Percentiles rank a stretch among this genome's conserved stretches.
Conservation (phyloP, 1,140 invertebrate genomes). For the Ceratosolen solmsi region DNA sequence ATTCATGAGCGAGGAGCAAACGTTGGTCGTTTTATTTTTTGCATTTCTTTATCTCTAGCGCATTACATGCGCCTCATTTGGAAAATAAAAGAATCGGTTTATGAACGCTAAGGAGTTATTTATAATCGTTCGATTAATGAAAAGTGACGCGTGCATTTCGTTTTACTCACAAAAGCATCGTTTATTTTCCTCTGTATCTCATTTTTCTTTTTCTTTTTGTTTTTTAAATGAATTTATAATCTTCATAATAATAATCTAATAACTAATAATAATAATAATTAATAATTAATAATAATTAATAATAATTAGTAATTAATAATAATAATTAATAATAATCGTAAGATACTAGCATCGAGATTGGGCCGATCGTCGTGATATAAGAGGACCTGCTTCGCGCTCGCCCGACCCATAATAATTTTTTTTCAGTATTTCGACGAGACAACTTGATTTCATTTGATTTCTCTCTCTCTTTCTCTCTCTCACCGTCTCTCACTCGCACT, state of each 20-base stretch:
- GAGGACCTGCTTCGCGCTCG: slow-evolving; percentile 60
- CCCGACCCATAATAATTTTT: slow-evolving; percentile 44
- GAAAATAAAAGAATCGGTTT: slow-evolving; percentile 9
- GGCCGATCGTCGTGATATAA: slow-evolving; percentile 63
- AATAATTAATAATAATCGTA: slow-evolving; percentile 64
- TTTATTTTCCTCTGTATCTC: slow-evolving; percentile 72
- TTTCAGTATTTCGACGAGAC: slow-evolving; percentile 34
- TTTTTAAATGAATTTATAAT: slow-evolving; percentile 71
- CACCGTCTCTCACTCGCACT: slow-evolving; percentile 42
- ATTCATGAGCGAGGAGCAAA: slow-evolving; percentile 59
- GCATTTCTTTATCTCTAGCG: slow-evolving; percentile 4
- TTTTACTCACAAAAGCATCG: slow-evolving; percentile 74
- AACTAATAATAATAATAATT: slow-evolving; percentile 68
- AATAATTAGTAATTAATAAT: slow-evolving; percentile 59
- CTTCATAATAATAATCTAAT: slow-evolving; percentile 69
- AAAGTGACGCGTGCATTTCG: slow-evolving; percentile 57
- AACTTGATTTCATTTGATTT: slow-evolving; percentile 29
- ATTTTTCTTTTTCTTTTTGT: slow-evolving; percentile 54
- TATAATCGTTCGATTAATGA: slow-evolving; percentile 52
- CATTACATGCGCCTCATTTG: not conserved
- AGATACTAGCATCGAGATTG: slow-evolving; percentile 66
- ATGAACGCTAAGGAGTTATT: slow-evolving; percentile 34
- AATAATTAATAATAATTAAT: slow-evolving; percentile 69
- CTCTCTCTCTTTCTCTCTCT: slow-evolving; percentile 42
- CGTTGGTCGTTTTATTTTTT: slow-evolving; percentile 29